Conservation (phyloP, 2,797 vertebrate species). For the Scyliorhinus canicula region DNA sequence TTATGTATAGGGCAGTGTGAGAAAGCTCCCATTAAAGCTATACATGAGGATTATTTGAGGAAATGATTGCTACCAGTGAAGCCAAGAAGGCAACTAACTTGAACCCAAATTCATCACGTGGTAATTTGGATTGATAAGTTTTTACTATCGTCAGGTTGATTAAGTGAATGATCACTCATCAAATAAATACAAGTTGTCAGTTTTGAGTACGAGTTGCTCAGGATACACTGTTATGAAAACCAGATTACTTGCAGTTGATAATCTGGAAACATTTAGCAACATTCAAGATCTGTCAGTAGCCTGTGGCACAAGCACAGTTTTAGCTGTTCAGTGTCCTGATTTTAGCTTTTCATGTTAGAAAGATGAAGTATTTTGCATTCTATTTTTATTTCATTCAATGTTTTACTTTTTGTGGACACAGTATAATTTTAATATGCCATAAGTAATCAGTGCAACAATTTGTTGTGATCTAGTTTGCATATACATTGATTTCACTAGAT, state of each 20-base stretch:
- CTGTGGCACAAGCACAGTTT: not conserved
- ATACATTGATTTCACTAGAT: constrained; percentile 9
- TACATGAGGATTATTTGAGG: not conserved
- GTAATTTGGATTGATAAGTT: no score
- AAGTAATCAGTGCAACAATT: not conserved
- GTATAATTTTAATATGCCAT: constrained; percentile 2
- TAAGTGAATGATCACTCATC: not conserved
- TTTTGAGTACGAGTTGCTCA: not conserved
- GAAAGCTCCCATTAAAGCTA: no score
- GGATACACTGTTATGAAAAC: constrained; percentile 1
- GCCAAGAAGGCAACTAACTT: no score
- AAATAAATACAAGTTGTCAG: not conserved
- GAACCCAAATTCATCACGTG: no score
- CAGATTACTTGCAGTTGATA: not conserved
- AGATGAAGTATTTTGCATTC: not conserved
- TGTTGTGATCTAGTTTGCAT: not conserved
- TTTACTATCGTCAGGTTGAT: not conserved
- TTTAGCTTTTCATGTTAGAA: not conserved
- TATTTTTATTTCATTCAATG: not conserved
- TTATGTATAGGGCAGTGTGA: not conserved
- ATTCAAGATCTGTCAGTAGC: not conserved
- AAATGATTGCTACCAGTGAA: not conserved
- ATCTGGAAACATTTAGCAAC: not conserved
- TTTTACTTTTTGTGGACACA: constrained; percentile 4
- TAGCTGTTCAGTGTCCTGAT: not conserved